Conservation (phyloP, 1,140 invertebrate species). For the Olivierus martensii region DNA sequence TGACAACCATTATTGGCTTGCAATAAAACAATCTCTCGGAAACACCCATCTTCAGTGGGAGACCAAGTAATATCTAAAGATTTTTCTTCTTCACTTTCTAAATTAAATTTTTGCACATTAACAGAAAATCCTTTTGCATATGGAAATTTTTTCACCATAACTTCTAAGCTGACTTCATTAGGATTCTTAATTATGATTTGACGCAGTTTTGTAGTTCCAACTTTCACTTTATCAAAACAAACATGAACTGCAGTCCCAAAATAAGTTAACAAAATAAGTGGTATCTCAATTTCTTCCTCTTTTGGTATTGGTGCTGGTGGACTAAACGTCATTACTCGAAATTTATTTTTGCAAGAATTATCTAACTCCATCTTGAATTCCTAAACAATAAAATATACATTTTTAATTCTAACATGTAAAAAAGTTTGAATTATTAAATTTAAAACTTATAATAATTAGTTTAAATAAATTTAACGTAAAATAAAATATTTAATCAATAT, state of each 20-base stretch:
- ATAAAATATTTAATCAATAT: too few species aligned
- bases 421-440: too few species aligned
- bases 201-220: slow-evolving; percentile 1
- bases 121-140: slow-evolving; percentile 5
- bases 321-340: too few species aligned
- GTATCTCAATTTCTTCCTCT: slow-evolving; percentile 1
- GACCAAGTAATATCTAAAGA: slow-evolving; percentile 4
- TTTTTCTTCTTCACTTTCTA: not conserved
- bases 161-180: not conserved
- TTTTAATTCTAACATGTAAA: too few species aligned
- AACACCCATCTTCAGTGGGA: slow-evolving; percentile 1
- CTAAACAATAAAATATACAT: too few species aligned
- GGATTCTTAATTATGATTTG: slow-evolving; percentile 1
- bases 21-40: slow-evolving; percentile 6
- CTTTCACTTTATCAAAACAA: slow-evolving; percentile 10
- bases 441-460: too few species aligned
- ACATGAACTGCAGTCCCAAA: slow-evolving; percentile 4
- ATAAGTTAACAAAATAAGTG: slow-evolving; percentile 3
- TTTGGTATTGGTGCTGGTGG: not conserved
- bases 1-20: slow-evolving; percentile 1
- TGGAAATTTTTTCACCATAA: slow-evolving; percentile 10
- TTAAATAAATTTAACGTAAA: too few species aligned
- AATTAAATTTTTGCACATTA: not conserved
- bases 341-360: too few species aligned
- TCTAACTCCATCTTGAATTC: too few species aligned